phyloP scores from a whole-genome alignment of 2,797 vertebrate genomes.

The Galaxias olidus region DNA sequence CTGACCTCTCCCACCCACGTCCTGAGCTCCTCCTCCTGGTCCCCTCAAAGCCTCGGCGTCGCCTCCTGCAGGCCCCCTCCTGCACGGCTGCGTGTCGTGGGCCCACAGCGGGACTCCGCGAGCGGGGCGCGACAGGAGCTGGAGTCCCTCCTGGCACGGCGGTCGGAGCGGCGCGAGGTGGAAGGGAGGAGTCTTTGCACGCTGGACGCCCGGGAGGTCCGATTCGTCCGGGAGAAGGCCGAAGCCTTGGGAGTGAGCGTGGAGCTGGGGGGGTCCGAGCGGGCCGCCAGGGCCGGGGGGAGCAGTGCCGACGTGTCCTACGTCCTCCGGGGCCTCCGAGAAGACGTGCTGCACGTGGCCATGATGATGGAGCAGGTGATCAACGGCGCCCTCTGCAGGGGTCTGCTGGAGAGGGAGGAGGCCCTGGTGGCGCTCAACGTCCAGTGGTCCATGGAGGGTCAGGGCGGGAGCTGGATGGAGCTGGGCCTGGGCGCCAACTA shows the following conservation, averaged over 20 bases:
- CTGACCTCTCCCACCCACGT: neutral
- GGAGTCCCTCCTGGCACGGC: constrained; percentile 40
- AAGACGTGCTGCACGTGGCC: constrained; percentile 53
- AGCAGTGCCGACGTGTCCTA: constrained; percentile 9
- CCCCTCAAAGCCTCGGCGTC: neutral
- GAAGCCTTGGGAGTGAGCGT: constrained; percentile 41
- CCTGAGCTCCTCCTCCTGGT: neutral
- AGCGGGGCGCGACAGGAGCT: constrained; percentile 34
- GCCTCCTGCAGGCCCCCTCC: constrained; percentile 31
- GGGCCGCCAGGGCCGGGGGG: neutral
- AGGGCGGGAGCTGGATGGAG: constrained; percentile 37
- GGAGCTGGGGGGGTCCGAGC: constrained; percentile 19
- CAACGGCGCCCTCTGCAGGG: constrained; percentile 22
- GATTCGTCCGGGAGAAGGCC: constrained; percentile 46
- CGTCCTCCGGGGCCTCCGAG: constrained; percentile 55
- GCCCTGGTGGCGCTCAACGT: constrained; percentile 34
- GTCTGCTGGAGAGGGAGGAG: constrained; percentile 38
- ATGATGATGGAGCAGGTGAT: constrained; percentile 39
- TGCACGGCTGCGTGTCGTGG: constrained; percentile 42
- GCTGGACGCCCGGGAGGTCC: constrained; percentile 46
- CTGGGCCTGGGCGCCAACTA: constrained; percentile 47
- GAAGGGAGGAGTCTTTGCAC: constrained; percentile 17
- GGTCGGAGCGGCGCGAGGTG: constrained; percentile 42
- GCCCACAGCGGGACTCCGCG: constrained; percentile 11
- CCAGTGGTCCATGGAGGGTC: constrained; percentile 51